These are phyloP conservation scores for Chloebia gouldiae DNA, from an alignment of 2,113 vertebrate genomes.

Conservation along the genomic window DNA sequence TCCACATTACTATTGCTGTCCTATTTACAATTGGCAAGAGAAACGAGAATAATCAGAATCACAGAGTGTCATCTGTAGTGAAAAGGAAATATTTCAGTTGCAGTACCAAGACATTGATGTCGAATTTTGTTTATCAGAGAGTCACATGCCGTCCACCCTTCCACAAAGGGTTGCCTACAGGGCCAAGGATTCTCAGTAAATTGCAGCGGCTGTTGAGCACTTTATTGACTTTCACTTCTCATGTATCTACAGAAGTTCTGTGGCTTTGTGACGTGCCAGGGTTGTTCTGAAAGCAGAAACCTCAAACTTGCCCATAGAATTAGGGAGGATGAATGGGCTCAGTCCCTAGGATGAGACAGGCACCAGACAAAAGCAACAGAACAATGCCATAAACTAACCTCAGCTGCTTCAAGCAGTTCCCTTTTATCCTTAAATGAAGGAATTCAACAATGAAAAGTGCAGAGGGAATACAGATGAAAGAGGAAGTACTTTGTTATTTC, in stretches of 20 bases:
- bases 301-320: neutral
- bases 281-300: neutral
- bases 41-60: neutral
- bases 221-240: neutral
- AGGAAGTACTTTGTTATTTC: neutral
- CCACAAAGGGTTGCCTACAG: neutral
- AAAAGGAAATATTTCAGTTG: neutral
- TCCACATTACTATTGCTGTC: neutral
- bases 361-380: neutral
- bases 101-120: neutral
- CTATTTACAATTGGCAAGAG: neutral
- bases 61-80: neutral
- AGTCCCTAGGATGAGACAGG: neutral
- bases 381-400: neutral
- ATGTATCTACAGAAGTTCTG: neutral
- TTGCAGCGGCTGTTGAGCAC: neutral
- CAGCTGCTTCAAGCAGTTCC: neutral
- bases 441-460: neutral
- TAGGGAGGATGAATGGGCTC: neutral
- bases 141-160: neutral
- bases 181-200: neutral
- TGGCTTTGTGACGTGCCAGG: neutral
- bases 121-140: neutral
- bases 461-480: neutral
- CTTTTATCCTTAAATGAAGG: constrained; percentile 1